Percentiles rank a stretch among this genome's conserved stretches.
Conservation (phyloP, 2,113 vertebrate genomes). For the Aythya baeri region DNA sequence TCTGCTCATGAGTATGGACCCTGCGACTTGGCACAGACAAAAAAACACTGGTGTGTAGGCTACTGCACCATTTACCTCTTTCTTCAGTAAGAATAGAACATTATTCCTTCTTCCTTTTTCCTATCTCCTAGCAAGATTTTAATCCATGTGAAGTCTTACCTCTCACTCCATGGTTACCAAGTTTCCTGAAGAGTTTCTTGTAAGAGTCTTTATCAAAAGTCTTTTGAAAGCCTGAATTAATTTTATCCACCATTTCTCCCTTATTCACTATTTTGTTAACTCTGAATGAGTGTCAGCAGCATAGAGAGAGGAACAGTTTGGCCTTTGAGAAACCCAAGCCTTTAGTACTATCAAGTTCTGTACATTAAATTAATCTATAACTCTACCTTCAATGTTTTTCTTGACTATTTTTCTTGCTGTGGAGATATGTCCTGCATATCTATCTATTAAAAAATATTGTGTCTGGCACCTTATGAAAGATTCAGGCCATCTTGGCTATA, state of each 20-base stretch:
- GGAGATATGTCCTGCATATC: not conserved
- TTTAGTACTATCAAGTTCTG: not conserved
- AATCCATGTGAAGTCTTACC: constrained; percentile 35
- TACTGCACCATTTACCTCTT: not conserved
- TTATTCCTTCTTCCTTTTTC: constrained; percentile 6
- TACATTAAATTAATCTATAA: constrained; percentile 8
- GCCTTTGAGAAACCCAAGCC: not conserved
- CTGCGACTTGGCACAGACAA: not conserved
- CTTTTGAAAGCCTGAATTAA: constrained; percentile 62
- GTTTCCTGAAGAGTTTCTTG: constrained; percentile 18
- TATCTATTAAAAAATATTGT: not conserved
- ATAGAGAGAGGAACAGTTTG: constrained; percentile 3
- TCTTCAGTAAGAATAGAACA: not conserved
- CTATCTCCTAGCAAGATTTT: constrained; percentile 12
- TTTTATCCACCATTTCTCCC: constrained; percentile 44
- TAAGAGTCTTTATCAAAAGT: constrained; percentile 41
- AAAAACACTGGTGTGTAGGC: not conserved
- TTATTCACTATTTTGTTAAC: constrained; percentile 46
- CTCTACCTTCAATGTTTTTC: not conserved
- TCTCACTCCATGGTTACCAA: constrained; percentile 57
- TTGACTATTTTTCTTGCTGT: not conserved
- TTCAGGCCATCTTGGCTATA: not conserved
- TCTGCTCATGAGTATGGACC: not conserved
- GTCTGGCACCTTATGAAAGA: not conserved
- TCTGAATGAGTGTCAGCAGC: not conserved